Evolutionary conservation across 2,888 invertebrate genomes (phyloP), one percentile per base, ranked within the genome.

Genomic region (Thereva nobilitata): DNA sequence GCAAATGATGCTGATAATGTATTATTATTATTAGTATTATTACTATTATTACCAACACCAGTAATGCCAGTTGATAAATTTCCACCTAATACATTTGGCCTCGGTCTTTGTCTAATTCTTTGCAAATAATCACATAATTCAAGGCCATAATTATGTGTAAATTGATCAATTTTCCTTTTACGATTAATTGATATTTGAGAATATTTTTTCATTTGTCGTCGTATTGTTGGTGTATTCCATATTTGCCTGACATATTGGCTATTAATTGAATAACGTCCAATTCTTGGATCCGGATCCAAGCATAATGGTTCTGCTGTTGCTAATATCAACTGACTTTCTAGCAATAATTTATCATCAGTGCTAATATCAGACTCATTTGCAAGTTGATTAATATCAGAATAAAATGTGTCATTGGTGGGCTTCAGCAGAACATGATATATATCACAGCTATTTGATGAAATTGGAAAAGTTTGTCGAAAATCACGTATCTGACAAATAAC

Each of bases 401-500:
- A 78, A 49, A 78, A 78, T 81, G 92, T 93, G 87, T 92, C 92
- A 78, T 91, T 90, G 70, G 92, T 91, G 75, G 94, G 95, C 82
- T 89, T 89, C 74, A 95, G 86, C 75, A 95, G 84, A 73, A 94
- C 92, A 86, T 93, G 91, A 82, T 91, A 90, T 74, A 90, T 89
- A 83, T 92, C 91, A 84, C 89, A 91, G 78, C 87, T 79, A 80
- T 80, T 84, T 80, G 87, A 89, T 80, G 85, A 87, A 78, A 86
- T 84, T 74, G 89, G 89, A 83, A 89, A 90, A 73, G 89, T 87
- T 82, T 90, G 91, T 77, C 95, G 86, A 79, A 91, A 93, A 82
- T 96, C 95, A 76, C 94, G 86, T 75, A 96, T 87, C 85, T 95
- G 93, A 74, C 91, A 92, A 78, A 95, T 91, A 71, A 96, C 90